Conservation (phyloP, 2,797 vertebrate species). For the Microhierax caerulescens region DNA sequence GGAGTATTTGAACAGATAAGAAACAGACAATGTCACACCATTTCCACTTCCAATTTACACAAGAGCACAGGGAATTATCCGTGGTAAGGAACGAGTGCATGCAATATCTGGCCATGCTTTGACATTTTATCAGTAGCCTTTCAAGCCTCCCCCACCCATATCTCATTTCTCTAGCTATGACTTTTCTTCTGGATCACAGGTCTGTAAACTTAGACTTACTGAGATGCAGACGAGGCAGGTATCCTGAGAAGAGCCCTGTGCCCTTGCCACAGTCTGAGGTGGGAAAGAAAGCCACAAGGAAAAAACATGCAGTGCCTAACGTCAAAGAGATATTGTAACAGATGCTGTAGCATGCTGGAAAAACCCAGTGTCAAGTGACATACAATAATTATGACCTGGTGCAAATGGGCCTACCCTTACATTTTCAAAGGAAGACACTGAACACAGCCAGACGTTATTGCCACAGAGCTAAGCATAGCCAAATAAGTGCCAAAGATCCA, state of each 20-base stretch:
- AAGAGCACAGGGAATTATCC: background rate
- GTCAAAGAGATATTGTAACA: background rate
- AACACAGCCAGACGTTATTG: background rate
- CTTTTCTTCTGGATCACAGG: background rate
- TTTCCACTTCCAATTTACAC: background rate
- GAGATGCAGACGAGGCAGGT: background rate
- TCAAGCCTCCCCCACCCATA: background rate
- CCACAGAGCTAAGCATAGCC: background rate
- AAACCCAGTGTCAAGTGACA: background rate
- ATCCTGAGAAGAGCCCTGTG: background rate
- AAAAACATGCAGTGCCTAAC: background rate
- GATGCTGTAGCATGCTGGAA: background rate
- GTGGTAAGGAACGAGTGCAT: rapidly evolving
- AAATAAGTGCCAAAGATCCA: background rate
- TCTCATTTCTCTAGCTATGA: background rate
- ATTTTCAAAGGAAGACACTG: background rate
- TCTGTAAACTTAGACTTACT: background rate
- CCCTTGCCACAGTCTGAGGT: background rate
- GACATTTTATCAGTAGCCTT: background rate
- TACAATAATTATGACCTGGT: background rate
- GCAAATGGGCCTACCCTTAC: background rate
- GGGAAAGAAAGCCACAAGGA: background rate
- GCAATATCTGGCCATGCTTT: background rate
- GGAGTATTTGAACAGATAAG: background rate
- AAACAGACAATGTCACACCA: background rate